Conservation (phyloP, 2,797 vertebrate species). For the Carcharodon carcharias region DNA sequence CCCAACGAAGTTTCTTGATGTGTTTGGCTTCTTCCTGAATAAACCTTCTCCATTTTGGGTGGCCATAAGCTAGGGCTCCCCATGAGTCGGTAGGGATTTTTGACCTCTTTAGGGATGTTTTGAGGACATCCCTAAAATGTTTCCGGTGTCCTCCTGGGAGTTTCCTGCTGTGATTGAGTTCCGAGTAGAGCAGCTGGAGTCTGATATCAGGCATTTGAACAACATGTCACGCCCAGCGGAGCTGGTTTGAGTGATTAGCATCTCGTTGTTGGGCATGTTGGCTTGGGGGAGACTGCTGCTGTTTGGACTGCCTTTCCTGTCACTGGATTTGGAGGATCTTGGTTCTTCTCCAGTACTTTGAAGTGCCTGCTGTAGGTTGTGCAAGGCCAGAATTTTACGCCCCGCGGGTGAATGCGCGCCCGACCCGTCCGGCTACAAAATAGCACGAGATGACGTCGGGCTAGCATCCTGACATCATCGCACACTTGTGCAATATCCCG, state of each 20-base stretch:
- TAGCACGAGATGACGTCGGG: too few species aligned
- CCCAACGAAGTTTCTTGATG: not conserved
- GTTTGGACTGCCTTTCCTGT: not conserved
- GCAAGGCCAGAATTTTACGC: too few species aligned
- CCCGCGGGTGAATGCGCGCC: too few species aligned
- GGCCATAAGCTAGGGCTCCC: not conserved
- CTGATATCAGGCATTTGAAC: not conserved
- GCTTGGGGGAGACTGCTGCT: not conserved
- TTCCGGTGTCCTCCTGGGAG: not conserved
- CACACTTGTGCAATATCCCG: too few species aligned
- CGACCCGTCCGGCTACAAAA: too few species aligned
- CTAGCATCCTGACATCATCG: too few species aligned
- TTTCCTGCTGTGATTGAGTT: not conserved
- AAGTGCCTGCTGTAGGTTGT: not conserved
- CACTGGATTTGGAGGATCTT: not conserved
- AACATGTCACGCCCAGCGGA: too few species aligned
- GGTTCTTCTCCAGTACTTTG: not conserved
- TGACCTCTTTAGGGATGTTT: not conserved
- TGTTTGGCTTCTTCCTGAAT: not conserved
- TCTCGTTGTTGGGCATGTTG: too few species aligned
- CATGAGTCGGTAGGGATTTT: not conserved
- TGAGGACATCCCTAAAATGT: not conserved
- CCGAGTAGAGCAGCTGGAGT: not conserved
- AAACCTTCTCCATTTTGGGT: not conserved
- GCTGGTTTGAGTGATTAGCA: not conserved